Conservation (phyloP, 2,888 invertebrate species). For the Saturnia japonica region DNA sequence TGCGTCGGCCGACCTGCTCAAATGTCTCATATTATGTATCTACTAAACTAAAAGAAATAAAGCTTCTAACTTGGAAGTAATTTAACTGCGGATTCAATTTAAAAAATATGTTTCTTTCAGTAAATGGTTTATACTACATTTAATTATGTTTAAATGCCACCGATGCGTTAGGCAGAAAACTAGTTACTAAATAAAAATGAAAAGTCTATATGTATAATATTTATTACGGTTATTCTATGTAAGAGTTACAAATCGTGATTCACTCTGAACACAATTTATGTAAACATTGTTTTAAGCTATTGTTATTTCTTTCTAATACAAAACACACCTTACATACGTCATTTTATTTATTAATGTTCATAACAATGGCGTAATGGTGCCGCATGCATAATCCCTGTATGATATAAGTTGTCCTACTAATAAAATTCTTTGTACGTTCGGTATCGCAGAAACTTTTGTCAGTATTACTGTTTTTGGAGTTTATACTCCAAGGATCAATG, state of each 20-base stretch:
- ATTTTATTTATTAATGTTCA: not conserved
- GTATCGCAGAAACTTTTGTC: not conserved
- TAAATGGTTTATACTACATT: too few species aligned
- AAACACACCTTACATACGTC: not conserved
- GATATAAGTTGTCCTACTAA: not conserved
- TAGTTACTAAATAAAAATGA: not conserved
- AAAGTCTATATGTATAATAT: not conserved
- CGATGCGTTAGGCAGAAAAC: too few species aligned
- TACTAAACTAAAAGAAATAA: too few species aligned
- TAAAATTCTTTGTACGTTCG: not conserved
- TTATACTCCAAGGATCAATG: too few species aligned
- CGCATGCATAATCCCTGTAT: not conserved
- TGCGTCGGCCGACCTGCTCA: too few species aligned
- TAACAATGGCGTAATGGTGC: not conserved
- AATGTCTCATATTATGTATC: too few species aligned
- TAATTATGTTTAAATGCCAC: too few species aligned
- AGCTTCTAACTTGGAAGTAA: too few species aligned
- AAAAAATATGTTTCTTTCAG: too few species aligned
- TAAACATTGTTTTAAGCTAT: constrained; percentile 6
- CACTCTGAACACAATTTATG: not conserved
- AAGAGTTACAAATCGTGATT: not conserved
- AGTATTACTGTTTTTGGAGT: not conserved
- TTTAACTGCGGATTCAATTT: too few species aligned
- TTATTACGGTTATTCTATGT: not conserved
- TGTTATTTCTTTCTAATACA: not conserved